Percentiles rank a stretch among this genome's conserved stretches.
Evolutionary conservation across 2,888 invertebrate genomes (phyloP).

Genomic region (Ophion ventricosus): DNA sequence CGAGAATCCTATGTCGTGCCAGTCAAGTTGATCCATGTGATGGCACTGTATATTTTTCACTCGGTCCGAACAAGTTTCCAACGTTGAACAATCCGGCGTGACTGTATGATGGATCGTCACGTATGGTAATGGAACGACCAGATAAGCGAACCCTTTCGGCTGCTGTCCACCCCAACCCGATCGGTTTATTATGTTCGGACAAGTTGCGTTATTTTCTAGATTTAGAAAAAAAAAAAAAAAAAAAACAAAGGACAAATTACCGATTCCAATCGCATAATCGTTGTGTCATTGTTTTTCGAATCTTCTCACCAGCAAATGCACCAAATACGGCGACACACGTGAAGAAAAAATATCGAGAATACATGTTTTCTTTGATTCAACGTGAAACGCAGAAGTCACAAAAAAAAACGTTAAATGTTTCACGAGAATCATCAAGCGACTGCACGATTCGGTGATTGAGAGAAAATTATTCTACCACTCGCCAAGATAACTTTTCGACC

Average conservation of each 20-base stretch:
- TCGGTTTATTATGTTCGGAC: conserved; percentile 85
- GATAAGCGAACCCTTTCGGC: conserved; percentile 84
- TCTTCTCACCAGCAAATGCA: conserved; percentile 29
- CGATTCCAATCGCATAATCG: not conserved
- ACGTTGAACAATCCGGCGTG: conserved; percentile 83
- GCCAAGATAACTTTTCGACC: conserved; percentile 32
- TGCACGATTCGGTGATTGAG: not conserved
- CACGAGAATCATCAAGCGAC: not conserved
- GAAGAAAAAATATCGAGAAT: conserved; percentile 1
- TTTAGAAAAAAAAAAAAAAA: not conserved
- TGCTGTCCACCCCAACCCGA: conserved; percentile 86
- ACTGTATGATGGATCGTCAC: conserved; percentile 86
- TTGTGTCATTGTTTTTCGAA: not conserved
- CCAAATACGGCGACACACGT: not conserved
- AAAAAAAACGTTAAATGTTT: conserved; percentile 1
- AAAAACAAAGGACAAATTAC: not conserved
- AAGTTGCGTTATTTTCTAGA: conserved; percentile 70
- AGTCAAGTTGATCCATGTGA: conserved; percentile 84
- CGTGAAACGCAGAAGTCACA: not conserved
- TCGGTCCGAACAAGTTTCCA: conserved; percentile 82
- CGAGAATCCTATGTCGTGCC: conserved; percentile 86
- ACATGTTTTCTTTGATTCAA: conserved; percentile 19
- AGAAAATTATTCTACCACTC: not conserved
- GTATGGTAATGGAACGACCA: conserved; percentile 85
- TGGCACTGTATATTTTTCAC: conserved; percentile 84